Evolutionary conservation across 2,797 vertebrate genomes (phyloP).

Genomic region (Holocentrus rufus): DNA sequence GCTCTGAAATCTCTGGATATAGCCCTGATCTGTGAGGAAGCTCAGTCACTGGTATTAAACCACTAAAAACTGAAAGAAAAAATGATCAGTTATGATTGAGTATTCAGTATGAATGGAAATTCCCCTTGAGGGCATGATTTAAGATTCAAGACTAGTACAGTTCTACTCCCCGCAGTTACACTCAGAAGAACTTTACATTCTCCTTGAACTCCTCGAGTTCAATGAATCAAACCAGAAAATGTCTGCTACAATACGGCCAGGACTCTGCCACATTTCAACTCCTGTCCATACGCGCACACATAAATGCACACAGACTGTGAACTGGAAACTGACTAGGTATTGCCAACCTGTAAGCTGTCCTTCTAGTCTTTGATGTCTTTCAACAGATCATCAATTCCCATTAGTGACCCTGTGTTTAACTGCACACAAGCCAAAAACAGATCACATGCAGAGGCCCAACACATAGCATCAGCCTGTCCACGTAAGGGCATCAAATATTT

Average conservation of each 20-base stretch:
- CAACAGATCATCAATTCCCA: constrained; percentile 35
- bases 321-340: constrained; percentile 63
- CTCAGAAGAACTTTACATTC: constrained; percentile 38
- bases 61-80: constrained; percentile 10
- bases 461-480: constrained; percentile 71
- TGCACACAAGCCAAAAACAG: constrained; percentile 71
- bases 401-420: constrained; percentile 60
- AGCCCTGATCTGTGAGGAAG: neutral
- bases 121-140: neutral
- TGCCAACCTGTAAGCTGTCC: constrained; percentile 43
- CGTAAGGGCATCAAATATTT: constrained; percentile 68
- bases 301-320: constrained; percentile 68
- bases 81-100: neutral
- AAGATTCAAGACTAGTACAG: neutral
- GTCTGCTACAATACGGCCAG: constrained; percentile 44
- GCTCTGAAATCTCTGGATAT: constrained; percentile 19
- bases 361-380: constrained; percentile 34
- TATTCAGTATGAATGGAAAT: constrained; percentile 1
- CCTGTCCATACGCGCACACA: constrained; percentile 54
- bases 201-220: constrained; percentile 52
- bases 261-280: constrained; percentile 44
- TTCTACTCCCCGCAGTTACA: neutral
- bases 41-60: neutral
- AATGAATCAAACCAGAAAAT: constrained; percentile 59
- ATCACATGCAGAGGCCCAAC: constrained; percentile 77